phyloP scores from a whole-genome alignment of 2,113 vertebrate species.

The Hypocryptadius cinnamomeus region DNA sequence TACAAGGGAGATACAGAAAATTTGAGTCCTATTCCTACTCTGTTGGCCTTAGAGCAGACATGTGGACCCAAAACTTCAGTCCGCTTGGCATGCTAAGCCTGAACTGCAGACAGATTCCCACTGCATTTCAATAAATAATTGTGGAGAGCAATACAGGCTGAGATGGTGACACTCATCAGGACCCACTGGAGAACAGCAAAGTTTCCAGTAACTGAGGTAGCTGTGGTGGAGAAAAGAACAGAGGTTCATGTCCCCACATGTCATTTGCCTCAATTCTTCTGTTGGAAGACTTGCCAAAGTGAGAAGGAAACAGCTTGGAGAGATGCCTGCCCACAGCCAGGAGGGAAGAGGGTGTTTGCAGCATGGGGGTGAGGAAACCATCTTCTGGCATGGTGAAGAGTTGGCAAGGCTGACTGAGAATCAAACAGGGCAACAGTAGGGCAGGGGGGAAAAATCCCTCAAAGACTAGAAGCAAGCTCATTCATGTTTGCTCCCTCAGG shows the following conservation, averaged over 20 bases:
- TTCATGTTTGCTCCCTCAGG: neutral
- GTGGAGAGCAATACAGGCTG: fast-evolving
- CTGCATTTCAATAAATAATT: neutral
- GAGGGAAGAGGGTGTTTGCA: neutral
- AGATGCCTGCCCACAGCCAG: neutral
- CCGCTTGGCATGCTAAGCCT: neutral
- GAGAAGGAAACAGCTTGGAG: slow-evolving; percentile 8
- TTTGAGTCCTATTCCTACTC: neutral
- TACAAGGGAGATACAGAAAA: neutral
- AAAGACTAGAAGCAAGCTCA: neutral
- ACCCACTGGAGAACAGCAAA: neutral
- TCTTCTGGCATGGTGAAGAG: neutral
- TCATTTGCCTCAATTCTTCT: neutral
- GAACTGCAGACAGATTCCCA: neutral
- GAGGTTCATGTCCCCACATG: neutral
- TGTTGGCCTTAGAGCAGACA: neutral
- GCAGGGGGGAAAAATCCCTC: neutral
- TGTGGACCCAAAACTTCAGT: neutral
- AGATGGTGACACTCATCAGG: neutral
- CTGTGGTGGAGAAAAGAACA: neutral
- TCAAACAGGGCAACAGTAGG: slow-evolving; percentile 15
- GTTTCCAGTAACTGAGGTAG: neutral
- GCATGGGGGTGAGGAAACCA: neutral
- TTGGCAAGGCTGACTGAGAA: slow-evolving; percentile 3
- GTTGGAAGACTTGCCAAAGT: neutral